Evolutionary conservation across 2,888 invertebrate genomes (phyloP), one percentile per base, ranked within the genome.

Genomic region (Pomacea canaliculata): DNA sequence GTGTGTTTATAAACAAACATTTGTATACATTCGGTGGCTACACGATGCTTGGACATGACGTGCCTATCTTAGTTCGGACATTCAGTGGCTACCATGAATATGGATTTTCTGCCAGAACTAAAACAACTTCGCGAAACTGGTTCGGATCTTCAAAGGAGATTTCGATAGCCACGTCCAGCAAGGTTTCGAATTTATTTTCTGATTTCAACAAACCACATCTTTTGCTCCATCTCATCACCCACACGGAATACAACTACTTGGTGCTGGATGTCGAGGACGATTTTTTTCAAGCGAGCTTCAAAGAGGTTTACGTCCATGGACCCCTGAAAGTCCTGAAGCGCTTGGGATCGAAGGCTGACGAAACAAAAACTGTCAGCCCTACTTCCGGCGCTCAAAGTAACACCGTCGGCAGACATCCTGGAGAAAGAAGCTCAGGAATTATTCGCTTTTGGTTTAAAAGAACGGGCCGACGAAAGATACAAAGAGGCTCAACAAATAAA

Each of bases 21-120:
- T n/a, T 86, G 9, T 78, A 83, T 69, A 79, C 82, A 81, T 81
- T 83, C 12, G 88, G 84, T 9, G 85, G 78, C 7, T 86, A 83
- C 73, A 80, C 83, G 12, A 70, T 86, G 48, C 75, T 88, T 16
- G 83, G 84, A 23, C 78, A 82, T 62, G 81, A 87, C 62, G 84
- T 86, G 16, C 82, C 85, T 10, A 51, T 86, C 8, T 48, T 86
- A 49, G 71, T 84, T 0, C 69, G 82, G 12, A 81, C 85, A 19
- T 83, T 83, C 56, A 76, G 79, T n/a, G 87, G 86, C 68, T 85
- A 80, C 66, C 78, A 81, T 23, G 80, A 82, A 48, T 82, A 78
- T 72, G 82, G 81, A 18, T 23, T 56, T 5, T 23, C 66, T 4
- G 46, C 65, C 9, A 27, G 70, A 10, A 37, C 56, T 19, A 66